Evolutionary conservation across 1,140 invertebrate species (phyloP).

Genomic region (Danaus melanippus): DNA sequence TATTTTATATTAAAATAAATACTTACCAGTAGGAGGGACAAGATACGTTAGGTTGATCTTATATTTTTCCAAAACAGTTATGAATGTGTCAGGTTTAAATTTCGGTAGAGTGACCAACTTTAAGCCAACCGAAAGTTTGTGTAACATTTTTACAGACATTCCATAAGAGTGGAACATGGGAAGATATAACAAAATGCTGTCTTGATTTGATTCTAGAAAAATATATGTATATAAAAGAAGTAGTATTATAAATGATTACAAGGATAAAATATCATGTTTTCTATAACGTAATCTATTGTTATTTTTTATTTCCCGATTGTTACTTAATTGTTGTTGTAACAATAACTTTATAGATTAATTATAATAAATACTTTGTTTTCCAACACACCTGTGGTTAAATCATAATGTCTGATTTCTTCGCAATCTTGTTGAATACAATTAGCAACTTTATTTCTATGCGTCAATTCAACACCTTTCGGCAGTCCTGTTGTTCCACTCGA

Average conservation of each 20-base stretch:
- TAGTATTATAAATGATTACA: too few relatives aligned
- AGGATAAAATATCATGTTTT: too few relatives aligned
- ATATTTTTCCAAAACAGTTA: slow-evolving; percentile 73
- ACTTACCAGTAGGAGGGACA: slow-evolving; percentile 76
- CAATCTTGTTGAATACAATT: slow-evolving; percentile 72
- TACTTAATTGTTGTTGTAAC: too few relatives aligned
- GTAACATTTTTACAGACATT: slow-evolving; percentile 72
- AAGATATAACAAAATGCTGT: slow-evolving; percentile 76
- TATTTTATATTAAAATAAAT: too few relatives aligned
- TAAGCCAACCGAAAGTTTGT: slow-evolving; percentile 75
- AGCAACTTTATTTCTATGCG: slow-evolving; percentile 76
- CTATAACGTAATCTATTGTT: too few relatives aligned
- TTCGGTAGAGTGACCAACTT: slow-evolving; percentile 82
- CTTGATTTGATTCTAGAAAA: slow-evolving; percentile 45
- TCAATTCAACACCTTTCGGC: slow-evolving; percentile 90
- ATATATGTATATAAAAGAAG: too few relatives aligned
- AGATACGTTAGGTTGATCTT: slow-evolving; percentile 73
- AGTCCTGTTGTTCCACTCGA: slow-evolving; percentile 93
- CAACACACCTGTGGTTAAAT: slow-evolving; percentile 42
- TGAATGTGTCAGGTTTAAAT: slow-evolving; percentile 79
- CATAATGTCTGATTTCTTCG: slow-evolving; percentile 36
- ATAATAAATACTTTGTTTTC: neutral
- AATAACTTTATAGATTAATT: too few relatives aligned
- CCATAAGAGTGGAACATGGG: slow-evolving; percentile 93
- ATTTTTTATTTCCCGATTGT: too few relatives aligned